phyloP scores from a whole-genome alignment of 2,113 vertebrate genomes.

The Heliornis fulica region DNA sequence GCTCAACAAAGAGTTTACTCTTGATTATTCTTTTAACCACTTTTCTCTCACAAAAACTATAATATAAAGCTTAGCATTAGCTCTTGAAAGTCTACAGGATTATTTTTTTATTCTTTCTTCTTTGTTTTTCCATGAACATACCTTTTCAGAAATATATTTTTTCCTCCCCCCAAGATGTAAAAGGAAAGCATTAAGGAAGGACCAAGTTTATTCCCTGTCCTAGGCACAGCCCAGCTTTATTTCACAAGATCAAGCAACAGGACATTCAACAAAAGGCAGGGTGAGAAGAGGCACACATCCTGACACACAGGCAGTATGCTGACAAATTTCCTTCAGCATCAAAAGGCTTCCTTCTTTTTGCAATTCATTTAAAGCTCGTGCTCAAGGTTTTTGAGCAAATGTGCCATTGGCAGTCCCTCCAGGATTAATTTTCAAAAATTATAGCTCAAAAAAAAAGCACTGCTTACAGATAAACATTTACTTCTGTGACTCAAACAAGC shows the following conservation, averaged over 20 bases:
- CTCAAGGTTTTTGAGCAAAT: conserved; percentile 6
- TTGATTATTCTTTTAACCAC: background rate
- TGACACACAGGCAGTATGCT: background rate
- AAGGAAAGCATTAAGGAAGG: background rate
- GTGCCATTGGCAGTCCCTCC: background rate
- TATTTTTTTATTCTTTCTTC: background rate
- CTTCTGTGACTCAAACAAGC: background rate
- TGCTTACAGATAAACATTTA: background rate
- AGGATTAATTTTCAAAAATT: background rate
- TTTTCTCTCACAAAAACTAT: background rate
- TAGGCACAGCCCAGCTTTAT: background rate
- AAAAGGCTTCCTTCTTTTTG: background rate
- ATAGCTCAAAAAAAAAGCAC: background rate
- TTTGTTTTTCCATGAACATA: background rate
- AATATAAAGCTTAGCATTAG: background rate
- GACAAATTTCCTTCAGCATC: conserved; percentile 21
- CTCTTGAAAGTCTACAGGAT: background rate
- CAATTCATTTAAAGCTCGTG: conserved; percentile 17
- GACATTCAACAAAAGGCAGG: background rate
- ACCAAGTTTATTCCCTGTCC: background rate
- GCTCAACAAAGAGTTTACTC: background rate
- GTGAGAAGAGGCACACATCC: background rate
- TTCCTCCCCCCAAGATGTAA: background rate
- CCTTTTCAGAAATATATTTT: background rate
- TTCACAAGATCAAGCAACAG: background rate